phyloP scores from a whole-genome alignment of 2,113 vertebrate genomes.

The Ciconia boyciana region DNA sequence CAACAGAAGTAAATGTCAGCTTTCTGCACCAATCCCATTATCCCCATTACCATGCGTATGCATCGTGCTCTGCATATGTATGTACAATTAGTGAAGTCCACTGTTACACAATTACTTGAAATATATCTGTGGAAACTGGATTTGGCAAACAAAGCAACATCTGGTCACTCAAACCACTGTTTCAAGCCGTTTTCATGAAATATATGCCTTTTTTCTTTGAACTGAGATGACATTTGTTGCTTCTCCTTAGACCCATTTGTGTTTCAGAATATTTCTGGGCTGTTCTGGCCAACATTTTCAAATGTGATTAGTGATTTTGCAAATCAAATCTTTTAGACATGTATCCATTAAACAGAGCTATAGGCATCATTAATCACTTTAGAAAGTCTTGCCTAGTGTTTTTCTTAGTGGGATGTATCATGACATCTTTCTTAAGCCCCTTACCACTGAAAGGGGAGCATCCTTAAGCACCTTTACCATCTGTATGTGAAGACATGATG shows the following conservation, averaged over 20 bases:
- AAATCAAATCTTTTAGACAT: not conserved
- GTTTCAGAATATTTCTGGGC: not conserved
- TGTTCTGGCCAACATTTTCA: not conserved
- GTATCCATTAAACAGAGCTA: not conserved
- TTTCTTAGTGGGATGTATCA: not conserved
- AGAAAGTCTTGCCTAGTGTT: not conserved
- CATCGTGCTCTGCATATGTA: not conserved
- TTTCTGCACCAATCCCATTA: not conserved
- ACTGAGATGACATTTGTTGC: not conserved
- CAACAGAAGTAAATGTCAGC: not conserved
- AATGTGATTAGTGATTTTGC: not conserved
- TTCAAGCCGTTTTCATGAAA: not conserved
- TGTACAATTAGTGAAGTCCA: not conserved
- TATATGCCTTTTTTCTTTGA: not conserved
- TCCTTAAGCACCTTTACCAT: not conserved
- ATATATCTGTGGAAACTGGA: not conserved
- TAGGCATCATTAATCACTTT: not conserved
- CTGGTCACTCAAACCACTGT: not conserved
- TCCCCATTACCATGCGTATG: fast-evolving
- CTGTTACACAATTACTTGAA: not conserved
- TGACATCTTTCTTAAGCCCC: not conserved
- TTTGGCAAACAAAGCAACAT: not conserved
- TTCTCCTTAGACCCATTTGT: not conserved
- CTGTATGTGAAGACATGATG: not conserved
- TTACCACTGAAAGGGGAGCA: not conserved